Conservation (phyloP, 1,140 invertebrate species). For the Drosophila tropicalis region DNA sequence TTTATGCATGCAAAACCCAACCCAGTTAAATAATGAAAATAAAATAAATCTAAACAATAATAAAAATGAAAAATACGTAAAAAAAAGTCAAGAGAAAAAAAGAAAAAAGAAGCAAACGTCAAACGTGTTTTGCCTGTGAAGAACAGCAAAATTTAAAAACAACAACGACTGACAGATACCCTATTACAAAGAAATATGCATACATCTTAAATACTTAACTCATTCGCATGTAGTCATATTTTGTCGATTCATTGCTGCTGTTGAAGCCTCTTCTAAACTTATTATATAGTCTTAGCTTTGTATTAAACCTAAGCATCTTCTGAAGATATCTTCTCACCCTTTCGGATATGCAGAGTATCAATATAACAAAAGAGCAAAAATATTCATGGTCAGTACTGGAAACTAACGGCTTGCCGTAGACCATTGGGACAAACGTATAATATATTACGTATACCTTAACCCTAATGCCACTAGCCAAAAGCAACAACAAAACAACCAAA, state of each 20-base stretch:
- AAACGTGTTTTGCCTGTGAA: constrained; percentile 45
- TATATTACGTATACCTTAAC: constrained; percentile 49
- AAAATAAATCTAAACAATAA: constrained; percentile 20
- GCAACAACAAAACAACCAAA: too few relatives aligned
- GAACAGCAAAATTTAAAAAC: constrained; percentile 17
- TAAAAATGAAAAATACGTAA: constrained; percentile 25
- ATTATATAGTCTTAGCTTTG: too few relatives aligned
- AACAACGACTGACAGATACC: neutral
- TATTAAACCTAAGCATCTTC: neutral
- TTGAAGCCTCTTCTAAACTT: too few relatives aligned
- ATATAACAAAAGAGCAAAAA: constrained; percentile 21
- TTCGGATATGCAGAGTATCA: neutral
- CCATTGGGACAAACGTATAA: neutral
- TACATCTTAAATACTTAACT: too few relatives aligned
- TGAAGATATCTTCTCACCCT: neutral
- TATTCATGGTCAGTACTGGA: constrained; percentile 48
- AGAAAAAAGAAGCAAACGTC: constrained; percentile 21
- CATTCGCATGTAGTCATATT: too few relatives aligned
- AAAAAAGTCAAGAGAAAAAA: constrained; percentile 41
- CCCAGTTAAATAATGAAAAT: constrained; percentile 36
- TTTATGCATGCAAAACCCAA: constrained; percentile 42
- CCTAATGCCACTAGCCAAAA: neutral
- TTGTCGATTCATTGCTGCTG: too few relatives aligned
- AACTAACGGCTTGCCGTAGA: constrained; percentile 5
- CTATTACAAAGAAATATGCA: neutral